Evolutionary conservation across 2,888 invertebrate species (phyloP).

Genomic region (Acanthosepion lycidas): DNA sequence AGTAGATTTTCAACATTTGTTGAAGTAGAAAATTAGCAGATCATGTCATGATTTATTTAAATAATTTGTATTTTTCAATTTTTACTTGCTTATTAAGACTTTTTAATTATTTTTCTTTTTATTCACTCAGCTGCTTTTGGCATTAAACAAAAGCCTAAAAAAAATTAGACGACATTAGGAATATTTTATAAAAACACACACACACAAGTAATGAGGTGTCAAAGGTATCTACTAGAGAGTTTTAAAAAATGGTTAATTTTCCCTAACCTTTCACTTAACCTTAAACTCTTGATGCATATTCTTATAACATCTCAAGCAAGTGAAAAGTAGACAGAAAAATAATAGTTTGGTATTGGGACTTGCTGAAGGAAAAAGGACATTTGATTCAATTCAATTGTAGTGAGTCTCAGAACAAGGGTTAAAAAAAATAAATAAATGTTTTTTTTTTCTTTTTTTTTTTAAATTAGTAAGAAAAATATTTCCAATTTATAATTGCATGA

Average conservation of each 20-base stretch:
- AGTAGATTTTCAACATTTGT: background rate
- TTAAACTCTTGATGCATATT: background rate
- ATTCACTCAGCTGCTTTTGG: background rate
- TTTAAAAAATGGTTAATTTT: background rate
- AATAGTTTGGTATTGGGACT: background rate
- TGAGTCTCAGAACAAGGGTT: background rate
- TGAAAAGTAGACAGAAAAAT: no score
- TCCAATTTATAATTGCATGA: background rate
- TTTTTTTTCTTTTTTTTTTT: background rate
- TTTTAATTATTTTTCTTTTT: background rate
- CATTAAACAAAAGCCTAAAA: background rate
- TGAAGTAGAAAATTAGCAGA: background rate
- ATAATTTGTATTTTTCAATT: background rate
- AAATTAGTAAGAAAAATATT: background rate
- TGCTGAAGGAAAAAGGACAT: background rate
- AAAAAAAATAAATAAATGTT: background rate
- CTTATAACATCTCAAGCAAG: background rate
- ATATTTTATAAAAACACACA: background rate
- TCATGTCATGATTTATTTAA: no score
- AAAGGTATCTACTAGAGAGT: background rate
- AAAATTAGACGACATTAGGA: background rate
- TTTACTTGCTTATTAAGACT: background rate
- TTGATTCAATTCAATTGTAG: background rate
- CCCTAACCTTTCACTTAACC: background rate
- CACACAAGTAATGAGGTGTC: background rate